phyloP scores from a whole-genome alignment of 2,888 invertebrate genomes.

The Latheticus oryzae region DNA sequence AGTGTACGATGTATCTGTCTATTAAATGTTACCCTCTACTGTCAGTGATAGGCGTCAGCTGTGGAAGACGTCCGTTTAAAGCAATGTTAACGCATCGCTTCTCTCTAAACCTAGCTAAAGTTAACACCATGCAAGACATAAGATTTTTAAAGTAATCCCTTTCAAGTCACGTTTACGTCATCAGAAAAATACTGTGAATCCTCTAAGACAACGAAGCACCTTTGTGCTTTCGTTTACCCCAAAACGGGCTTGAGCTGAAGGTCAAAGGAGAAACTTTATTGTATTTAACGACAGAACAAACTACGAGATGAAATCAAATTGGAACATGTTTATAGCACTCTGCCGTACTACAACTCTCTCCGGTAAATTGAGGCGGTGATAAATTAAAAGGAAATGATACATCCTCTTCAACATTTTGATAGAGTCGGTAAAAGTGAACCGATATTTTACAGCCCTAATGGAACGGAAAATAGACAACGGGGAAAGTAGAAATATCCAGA shows the following conservation, averaged over 20 bases:
- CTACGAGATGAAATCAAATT: conserved; percentile 24
- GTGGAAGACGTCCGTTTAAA: conserved; percentile 30
- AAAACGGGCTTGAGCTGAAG: background rate
- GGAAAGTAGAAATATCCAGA: conserved; percentile 37
- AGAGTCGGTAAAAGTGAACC: conserved; percentile 34
- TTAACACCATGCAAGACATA: conserved; percentile 18
- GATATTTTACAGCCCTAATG: conserved; percentile 39
- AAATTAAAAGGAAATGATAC: conserved; percentile 42
- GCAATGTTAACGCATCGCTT: conserved; percentile 26
- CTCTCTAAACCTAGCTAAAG: no score
- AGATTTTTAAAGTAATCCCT: conserved; percentile 14
- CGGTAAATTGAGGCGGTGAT: conserved; percentile 30
- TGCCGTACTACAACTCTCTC: conserved; percentile 1
- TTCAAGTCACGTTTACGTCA: conserved; percentile 18
- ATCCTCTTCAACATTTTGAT: conserved; percentile 27
- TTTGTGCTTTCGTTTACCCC: no score
- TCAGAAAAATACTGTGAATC: conserved; percentile 13
- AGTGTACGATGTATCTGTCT: conserved; percentile 18
- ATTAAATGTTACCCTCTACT: conserved; percentile 32
- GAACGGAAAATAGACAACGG: conserved; percentile 36
- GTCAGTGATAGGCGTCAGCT: conserved; percentile 33
- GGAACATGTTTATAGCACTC: conserved; percentile 31
- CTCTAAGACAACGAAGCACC: conserved; percentile 18
- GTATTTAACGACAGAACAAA: conserved; percentile 8
- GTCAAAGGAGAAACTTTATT: conserved; percentile 21